Evolutionary conservation across 1,140 invertebrate species (phyloP), one percentile per base, ranked within the genome.

Genomic region (Caenorhabditis inopinata): DNA sequence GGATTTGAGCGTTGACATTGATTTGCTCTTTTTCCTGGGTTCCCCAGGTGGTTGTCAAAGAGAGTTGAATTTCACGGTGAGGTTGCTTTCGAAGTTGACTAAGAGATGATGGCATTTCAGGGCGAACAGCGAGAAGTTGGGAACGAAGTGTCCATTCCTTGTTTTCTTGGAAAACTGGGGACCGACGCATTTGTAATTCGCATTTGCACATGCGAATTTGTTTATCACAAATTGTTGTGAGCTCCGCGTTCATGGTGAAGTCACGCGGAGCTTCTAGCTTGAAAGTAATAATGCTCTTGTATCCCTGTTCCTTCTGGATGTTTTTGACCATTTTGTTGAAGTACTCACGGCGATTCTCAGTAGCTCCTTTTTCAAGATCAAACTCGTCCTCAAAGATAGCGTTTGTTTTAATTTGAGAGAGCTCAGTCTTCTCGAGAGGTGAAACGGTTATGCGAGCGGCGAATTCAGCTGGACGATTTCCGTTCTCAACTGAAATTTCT

Each of bases 141-240:
- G 80, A 74, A 53, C 38, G 45, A 79, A 81, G 42, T 27, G 29
- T 76, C 76, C 82, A 75, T 58, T 85, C 58, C 74, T 79, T 46
- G 74, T 62, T 42, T 16, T 49, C 46, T 21, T 73, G 18, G 23
- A 21, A 32, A 18, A 38, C 25, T 35, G 47, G 32, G 23, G 38
- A 58, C 21, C 47, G 62, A 21, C 21, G 2, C 18, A 16, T 25
- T 38, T 82, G 45, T n/a, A 74, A 25, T 23, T n/a, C 48, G 23
- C 62, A 76, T 48, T 47, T 32, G 79, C 73, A 81, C 42, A 62
- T 51, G 38, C 47, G 47, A 48, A 81, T n/a, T 35, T 75, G 29
- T 16, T 46, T 48, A 23, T 81, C 79, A 47, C 79, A 81, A 25
- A 58, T n/a, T 2, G 79, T 45, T 29, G 76, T 76, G 74, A 81